Conservation (phyloP, 2,113 vertebrate genomes). For the Ailurus styani region DNA sequence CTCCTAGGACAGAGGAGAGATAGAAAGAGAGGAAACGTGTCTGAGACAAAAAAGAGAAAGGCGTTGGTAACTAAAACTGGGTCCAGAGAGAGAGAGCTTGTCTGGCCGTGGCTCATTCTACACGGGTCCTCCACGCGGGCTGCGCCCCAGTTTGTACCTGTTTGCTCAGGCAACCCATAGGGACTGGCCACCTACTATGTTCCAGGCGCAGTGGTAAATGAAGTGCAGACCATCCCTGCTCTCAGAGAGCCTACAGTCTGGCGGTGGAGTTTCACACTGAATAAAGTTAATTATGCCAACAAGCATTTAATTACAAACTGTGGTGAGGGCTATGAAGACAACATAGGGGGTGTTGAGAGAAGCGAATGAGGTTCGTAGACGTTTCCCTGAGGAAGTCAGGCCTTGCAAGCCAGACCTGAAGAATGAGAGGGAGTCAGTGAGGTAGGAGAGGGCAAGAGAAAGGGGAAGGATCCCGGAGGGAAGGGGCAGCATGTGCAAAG, state of each 20-base stretch:
- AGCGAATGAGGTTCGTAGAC: neutral
- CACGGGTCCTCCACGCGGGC: neutral
- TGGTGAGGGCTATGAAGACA: neutral
- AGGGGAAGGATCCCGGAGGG: neutral
- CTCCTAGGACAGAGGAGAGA: neutral
- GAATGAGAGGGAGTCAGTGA: neutral
- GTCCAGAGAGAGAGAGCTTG: neutral
- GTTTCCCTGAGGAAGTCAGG: neutral
- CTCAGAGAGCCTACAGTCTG: neutral
- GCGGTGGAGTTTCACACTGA: neutral
- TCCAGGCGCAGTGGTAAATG: neutral
- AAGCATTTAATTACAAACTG: neutral
- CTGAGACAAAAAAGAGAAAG: neutral
- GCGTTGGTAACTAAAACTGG: neutral
- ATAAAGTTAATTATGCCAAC: neutral
- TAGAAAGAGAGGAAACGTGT: neutral
- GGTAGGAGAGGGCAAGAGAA: neutral
- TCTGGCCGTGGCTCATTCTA: neutral
- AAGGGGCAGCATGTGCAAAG: neutral
- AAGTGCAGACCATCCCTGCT: neutral
- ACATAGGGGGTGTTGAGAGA: neutral
- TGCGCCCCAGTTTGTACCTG: neutral
- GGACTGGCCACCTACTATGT: too few relatives aligned
- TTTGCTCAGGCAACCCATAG: neutral
- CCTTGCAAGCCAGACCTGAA: neutral